Evolutionary conservation across 2,797 vertebrate genomes (phyloP), one percentile per base, ranked within the genome.

Genomic region (Pelochelys cantorii): DNA sequence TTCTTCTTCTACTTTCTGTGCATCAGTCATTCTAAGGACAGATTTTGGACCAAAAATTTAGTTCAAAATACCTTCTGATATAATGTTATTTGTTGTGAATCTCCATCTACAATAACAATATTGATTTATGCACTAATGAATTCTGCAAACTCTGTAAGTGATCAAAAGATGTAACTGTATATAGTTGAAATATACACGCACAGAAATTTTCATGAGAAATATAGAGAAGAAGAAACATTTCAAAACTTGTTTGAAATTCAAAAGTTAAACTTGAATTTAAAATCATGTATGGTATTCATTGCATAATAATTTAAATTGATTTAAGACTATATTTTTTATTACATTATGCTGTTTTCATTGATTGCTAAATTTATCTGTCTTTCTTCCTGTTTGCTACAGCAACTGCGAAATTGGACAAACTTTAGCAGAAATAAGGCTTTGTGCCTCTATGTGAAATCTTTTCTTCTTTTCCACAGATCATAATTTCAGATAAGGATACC

Each of bases 201-300:
- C 57, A 83, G 52, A 88, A 15, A 71, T 60, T 1, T 78, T 78
- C 82, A 94, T 37, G 93, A 92, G 68, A 34, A 37, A 37, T 52
- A 85, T 48, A 34, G 79, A 54, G 92, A 90, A 34, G 83, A 90
- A 88, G 60, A 84, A 94, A 81, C 11, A 90, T 89, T 74, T 12
- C 42, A 62, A 92, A 71, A 52, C 29, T 82, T 92, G 90, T 93
- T 85, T 95, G 91, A 93, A 85, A 80, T 8, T 53, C 89, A 80
- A 75, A 60, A 37, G 78, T 18, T 71, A 71, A 29, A 13, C 57
- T 37, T 8, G 71, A 79, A 87, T 60, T 87, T 93, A 82, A 95
- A 92, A 93, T 77, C 77, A 81, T 71, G 78, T 83, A 15, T 85
- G 88, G n/a, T 23, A 92, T 85, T 93, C 83, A 85, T 20, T 91